Percentiles rank a stretch among this genome's conserved stretches.
Conservation (phyloP, 2,797 vertebrate genomes). For the Sus cebifrons region DNA sequence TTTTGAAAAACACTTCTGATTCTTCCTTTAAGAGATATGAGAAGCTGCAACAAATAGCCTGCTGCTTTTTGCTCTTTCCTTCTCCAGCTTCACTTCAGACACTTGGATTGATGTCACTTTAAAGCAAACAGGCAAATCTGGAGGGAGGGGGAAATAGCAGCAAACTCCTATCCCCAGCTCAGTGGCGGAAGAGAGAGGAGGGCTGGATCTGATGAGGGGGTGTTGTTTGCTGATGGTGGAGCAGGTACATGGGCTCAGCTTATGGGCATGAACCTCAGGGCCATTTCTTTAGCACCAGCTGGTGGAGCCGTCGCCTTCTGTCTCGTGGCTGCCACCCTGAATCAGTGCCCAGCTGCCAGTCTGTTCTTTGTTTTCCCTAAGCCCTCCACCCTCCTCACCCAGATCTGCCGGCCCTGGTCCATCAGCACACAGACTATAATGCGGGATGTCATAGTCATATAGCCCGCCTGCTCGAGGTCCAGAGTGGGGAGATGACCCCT, state of each 20-base stretch:
- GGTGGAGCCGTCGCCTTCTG: slow-evolving; percentile 44
- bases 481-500: background rate
- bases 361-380: slow-evolving; percentile 13
- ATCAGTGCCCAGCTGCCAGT: slow-evolving; percentile 70
- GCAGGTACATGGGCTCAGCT: background rate
- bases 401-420: slow-evolving; percentile 39
- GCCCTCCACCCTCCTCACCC: slow-evolving; percentile 49
- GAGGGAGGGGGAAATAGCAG: background rate
- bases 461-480: slow-evolving; percentile 22
- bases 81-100: background rate
- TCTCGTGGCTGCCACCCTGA: slow-evolving; percentile 20
- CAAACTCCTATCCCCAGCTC: background rate
- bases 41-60: background rate
- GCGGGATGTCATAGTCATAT: slow-evolving; percentile 58
- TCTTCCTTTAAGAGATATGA: background rate
- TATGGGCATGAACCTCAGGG: background rate
- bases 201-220: background rate
- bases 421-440: slow-evolving; percentile 55
- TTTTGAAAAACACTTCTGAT: background rate
- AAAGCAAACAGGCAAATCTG: slow-evolving; percentile 32
- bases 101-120: background rate
- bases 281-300: slow-evolving; percentile 32
- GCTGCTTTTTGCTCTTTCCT: background rate
- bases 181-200: background rate
- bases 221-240: background rate